Conservation (phyloP, 2,113 vertebrate species). For the Grallaria varia region DNA sequence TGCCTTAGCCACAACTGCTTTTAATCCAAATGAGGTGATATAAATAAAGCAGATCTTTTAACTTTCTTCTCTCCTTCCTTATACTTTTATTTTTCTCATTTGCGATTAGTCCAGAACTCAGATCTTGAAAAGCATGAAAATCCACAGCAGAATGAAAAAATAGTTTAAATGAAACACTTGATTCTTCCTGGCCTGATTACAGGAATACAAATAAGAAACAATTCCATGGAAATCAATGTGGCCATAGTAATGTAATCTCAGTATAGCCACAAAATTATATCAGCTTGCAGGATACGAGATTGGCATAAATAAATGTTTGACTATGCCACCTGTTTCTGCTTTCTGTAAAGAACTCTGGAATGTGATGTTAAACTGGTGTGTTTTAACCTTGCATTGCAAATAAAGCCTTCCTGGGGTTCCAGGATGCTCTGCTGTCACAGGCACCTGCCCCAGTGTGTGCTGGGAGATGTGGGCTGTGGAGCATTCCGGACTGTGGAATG, state of each 20-base stretch:
- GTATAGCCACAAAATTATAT: not conserved
- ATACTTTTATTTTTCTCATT: not conserved
- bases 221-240: not conserved
- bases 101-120: not conserved
- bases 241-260: not conserved
- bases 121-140: not conserved
- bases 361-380: too few species aligned
- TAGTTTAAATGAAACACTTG: not conserved
- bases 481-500: too few species aligned
- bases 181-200: not conserved
- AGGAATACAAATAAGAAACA: not conserved
- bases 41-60: not conserved
- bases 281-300: not conserved
- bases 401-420: too few species aligned
- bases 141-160: not conserved
- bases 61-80: not conserved
- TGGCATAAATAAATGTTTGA: not conserved
- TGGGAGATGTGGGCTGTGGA: too few species aligned
- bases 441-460: too few species aligned
- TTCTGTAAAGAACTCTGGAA: too few species aligned
- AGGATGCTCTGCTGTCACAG: too few species aligned
- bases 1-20: conserved; percentile 33
- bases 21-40: conserved; percentile 1
- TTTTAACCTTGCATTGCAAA: too few species aligned
- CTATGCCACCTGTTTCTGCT: not conserved